A percentile compares a stretch with the other conserved stretches of the same genome.
Conservation (phyloP, 1,140 invertebrate species). For the Lordiphosa stackelbergi region DNA sequence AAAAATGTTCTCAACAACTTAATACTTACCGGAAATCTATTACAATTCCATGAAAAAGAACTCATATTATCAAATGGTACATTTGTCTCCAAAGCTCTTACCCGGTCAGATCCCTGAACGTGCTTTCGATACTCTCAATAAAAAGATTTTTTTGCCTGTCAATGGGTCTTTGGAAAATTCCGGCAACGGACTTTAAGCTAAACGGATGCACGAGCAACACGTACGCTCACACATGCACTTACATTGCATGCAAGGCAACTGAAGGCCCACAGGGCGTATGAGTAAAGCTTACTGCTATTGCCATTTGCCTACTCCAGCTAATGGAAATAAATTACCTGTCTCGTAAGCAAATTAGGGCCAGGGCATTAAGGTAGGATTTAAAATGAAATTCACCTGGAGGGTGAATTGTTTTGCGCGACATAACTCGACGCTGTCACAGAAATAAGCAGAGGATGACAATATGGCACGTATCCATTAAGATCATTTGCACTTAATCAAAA, state of each 20-base stretch:
- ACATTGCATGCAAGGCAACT: slow-evolving; percentile 25
- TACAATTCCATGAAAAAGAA: no score
- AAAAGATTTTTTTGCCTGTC: no score
- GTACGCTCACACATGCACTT: slow-evolving; percentile 18
- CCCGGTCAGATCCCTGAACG: background rate
- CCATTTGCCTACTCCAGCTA: slow-evolving; percentile 23
- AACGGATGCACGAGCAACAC: slow-evolving; percentile 45
- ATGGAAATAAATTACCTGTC: slow-evolving; percentile 64
- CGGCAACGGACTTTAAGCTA: slow-evolving; percentile 34
- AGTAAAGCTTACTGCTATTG: slow-evolving; percentile 14
- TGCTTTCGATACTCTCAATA: background rate
- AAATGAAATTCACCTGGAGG: slow-evolving; percentile 8
- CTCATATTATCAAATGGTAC: no score
- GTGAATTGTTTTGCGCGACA: slow-evolving; percentile 14
- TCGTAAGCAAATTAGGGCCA: slow-evolving; percentile 49
- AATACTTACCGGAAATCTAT: no score
- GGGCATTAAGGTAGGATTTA: slow-evolving; percentile 28
- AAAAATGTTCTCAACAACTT: no score
- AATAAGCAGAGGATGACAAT: slow-evolving; percentile 6
- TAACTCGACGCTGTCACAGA: slow-evolving; percentile 28
- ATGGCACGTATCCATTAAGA: slow-evolving; percentile 39
- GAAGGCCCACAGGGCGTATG: slow-evolving; percentile 41
- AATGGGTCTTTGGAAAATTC: no score
- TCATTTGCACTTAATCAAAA: slow-evolving; percentile 55
- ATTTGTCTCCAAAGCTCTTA: no score